Base-by-base conservation (phyloP, 1,140 invertebrate species). In the Hyles euphorbiae region DNA sequence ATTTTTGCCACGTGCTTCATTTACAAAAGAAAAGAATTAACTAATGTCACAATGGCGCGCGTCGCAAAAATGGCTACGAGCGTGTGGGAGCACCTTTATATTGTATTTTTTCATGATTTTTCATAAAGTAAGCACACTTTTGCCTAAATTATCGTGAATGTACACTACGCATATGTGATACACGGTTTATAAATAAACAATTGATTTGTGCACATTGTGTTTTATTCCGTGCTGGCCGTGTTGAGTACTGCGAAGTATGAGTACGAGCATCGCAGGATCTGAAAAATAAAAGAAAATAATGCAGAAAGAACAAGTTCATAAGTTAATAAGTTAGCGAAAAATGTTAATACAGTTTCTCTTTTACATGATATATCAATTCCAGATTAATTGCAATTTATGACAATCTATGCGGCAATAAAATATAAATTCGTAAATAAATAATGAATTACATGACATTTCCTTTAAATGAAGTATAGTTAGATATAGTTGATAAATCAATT, bases 191-290 rank as follows among this genome's bases (percentile, higher is more conserved):
- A 75, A 87, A 84, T 87, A 85, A 87, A 85, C 72, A 61, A 85
- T 77, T 79, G 67, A 83, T 81, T 87, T 84, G 83, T 83, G 76
- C 67, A 53, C 45, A 12, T 50, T 52, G 8, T 32, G 45, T 56
- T 56, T 73, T 63, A 72, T 68, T 83, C 64, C 45, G 70, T 79
- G 44, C 73, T 76, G 11, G 77, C 74, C 58, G 87, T 83, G 65
- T 89, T 89, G 50, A 90, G 70, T 1, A 90, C 79, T 34, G 89
- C 88, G 61, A 89, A 90, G 63, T 88, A 88, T 4, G 89, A 90
- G 55, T 90, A 90, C 5, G 89, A 89, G 3, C 78, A 83, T 10
- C 82, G 79, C 44, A 90, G 60, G 48, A 89, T 87, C 89, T 90
- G 74, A 58, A 89, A 89, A 40, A 54, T 62, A 60, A 56, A 9